A percentile compares a stretch with the other conserved stretches of the same genome.
Evolutionary conservation across 2,113 vertebrate species (phyloP).

Genomic region (Tricholaema leucomelas): DNA sequence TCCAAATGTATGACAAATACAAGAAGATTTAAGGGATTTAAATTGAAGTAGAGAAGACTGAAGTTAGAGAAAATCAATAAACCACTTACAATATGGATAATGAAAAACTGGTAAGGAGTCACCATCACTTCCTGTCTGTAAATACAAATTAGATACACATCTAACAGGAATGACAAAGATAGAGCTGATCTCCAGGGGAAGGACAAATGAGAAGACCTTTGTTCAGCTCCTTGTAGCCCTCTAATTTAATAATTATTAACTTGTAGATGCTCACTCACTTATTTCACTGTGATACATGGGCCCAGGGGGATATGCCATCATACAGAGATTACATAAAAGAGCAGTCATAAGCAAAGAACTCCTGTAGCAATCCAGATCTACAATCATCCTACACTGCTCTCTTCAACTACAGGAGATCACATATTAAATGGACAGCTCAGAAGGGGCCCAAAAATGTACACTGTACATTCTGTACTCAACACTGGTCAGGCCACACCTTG

Average conservation of each 20-base stretch:
- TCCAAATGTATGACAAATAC: not conserved
- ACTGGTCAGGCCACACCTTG: too few relatives aligned
- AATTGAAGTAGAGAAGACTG: not conserved
- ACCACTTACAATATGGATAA: not conserved
- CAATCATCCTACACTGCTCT: not conserved
- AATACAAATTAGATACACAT: not conserved
- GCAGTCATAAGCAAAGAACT: not conserved
- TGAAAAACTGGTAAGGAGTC: not conserved
- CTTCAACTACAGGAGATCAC: not conserved
- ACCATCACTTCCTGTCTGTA: not conserved
- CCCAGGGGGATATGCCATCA: not conserved
- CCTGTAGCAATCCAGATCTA: not conserved
- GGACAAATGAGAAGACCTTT: not conserved
- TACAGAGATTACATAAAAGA: not conserved
- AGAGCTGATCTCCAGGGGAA: not conserved
- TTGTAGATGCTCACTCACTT: not conserved
- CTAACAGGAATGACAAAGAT: not conserved
- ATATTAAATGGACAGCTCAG: not conserved
- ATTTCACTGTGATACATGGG: not conserved
- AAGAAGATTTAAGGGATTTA: not conserved
- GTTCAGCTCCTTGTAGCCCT: not conserved
- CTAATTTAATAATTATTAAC: not conserved
- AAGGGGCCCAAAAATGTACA: not conserved
- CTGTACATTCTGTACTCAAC: too few relatives aligned
- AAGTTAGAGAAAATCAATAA: not conserved